A percentile compares a stretch with the other conserved stretches of the same genome.
Evolutionary conservation across 1,140 invertebrate genomes (phyloP).

Genomic region (Pristionchus pacificus): DNA sequence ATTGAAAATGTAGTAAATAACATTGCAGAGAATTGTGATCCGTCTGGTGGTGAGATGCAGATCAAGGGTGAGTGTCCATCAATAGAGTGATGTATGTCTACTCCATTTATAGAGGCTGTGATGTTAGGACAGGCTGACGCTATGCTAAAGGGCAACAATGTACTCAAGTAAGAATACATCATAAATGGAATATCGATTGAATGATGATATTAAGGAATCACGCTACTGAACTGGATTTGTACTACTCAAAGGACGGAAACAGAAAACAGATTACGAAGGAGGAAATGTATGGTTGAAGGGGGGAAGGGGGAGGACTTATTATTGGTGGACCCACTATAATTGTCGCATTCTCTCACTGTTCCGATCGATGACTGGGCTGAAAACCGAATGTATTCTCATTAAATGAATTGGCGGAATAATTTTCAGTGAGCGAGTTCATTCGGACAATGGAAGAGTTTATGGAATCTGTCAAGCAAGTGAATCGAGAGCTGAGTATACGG

Average conservation of each 20-base stretch:
- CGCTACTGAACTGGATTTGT: not conserved
- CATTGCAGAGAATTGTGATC: no score
- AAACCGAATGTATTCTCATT: not conserved
- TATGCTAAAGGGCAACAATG: not conserved
- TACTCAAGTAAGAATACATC: not conserved
- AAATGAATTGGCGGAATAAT: not conserved
- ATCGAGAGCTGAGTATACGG: not conserved
- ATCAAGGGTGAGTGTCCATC: no score
- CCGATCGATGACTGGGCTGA: no score
- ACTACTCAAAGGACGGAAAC: not conserved
- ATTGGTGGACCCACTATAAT: no score
- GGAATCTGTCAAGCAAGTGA: not conserved
- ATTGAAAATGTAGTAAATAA: no score
- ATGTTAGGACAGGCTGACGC: not conserved
- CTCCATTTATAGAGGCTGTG: no score
- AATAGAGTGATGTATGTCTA: no score
- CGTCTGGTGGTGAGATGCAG: no score
- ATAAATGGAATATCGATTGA: not conserved
- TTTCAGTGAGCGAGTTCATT: not conserved
- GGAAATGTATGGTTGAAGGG: not conserved
- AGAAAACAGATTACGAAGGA: not conserved
- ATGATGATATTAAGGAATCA: no score
- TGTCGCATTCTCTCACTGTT: no score
- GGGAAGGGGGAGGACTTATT: no score
- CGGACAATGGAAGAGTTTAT: not conserved